Evolutionary conservation across 2,797 vertebrate genomes (phyloP).

Genomic region (Danio aesculapii): DNA sequence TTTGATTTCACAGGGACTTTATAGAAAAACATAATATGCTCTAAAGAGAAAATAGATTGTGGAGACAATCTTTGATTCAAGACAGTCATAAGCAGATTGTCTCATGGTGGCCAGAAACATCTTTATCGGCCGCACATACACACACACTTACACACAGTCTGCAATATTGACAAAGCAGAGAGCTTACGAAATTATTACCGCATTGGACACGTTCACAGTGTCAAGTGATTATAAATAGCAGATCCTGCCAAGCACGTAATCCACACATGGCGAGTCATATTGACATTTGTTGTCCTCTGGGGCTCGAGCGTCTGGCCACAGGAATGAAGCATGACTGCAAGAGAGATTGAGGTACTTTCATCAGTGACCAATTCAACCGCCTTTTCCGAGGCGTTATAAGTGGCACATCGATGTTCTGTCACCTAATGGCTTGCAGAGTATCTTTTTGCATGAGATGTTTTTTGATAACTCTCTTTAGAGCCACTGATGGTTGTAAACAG

Average conservation of each 20-base stretch:
- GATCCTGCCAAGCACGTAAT: conserved; percentile 72
- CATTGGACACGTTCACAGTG: conserved; percentile 75
- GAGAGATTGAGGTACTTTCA: conserved; percentile 69
- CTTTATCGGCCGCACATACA: conserved; percentile 23
- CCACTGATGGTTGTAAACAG: conserved; percentile 1
- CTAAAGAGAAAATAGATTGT: background rate
- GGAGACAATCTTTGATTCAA: background rate
- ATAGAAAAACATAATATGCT: background rate
- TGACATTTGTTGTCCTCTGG: conserved; percentile 69
- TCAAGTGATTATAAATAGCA: conserved; percentile 78
- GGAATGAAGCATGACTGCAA: conserved; percentile 47
- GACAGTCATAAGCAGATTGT: background rate
- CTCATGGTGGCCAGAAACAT: conserved; percentile 5
- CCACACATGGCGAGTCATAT: conserved; percentile 71
- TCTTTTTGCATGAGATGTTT: conserved; percentile 36
- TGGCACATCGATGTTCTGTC: conserved; percentile 64
- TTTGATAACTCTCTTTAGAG: conserved; percentile 42
- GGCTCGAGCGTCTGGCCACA: conserved; percentile 66
- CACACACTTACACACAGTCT: conserved; percentile 26
- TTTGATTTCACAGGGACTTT: no score
- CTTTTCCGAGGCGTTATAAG: conserved; percentile 63
- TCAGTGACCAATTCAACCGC: conserved; percentile 63
- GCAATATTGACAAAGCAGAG: conserved; percentile 73
- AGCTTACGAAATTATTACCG: conserved; percentile 77
- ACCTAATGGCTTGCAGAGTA: conserved; percentile 51